Evolutionary conservation across 2,113 vertebrate species (phyloP).

Genomic region (Anser cygnoides): DNA sequence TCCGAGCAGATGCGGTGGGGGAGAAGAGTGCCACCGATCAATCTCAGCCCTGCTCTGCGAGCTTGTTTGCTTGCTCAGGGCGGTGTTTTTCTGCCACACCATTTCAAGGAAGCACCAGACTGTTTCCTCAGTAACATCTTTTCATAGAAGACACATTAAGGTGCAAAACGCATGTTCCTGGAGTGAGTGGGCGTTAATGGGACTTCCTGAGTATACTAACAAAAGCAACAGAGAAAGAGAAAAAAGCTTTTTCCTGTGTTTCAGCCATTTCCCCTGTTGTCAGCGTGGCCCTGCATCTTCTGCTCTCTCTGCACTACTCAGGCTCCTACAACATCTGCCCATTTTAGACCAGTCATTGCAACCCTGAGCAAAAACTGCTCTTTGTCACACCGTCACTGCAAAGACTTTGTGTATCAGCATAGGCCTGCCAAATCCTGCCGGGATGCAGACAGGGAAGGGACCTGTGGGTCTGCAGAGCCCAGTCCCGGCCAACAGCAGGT

Average conservation of each 20-base stretch:
- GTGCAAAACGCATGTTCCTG: constrained; percentile 55
- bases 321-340: neutral
- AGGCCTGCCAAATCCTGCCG: neutral
- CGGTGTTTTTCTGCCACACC: neutral
- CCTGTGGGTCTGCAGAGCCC: neutral
- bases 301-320: neutral
- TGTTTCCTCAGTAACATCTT: constrained; percentile 40
- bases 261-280: neutral
- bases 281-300: neutral
- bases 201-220: constrained; percentile 50
- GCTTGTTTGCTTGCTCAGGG: constrained; percentile 27
- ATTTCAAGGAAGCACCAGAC: constrained; percentile 55
- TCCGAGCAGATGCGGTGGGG: constrained; percentile 23
- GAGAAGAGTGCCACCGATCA: constrained; percentile 43
- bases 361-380: neutral
- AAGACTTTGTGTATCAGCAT: accelerated
- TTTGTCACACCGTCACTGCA: neutral
- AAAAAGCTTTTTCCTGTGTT: neutral
- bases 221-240: constrained; percentile 26
- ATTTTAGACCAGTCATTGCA: neutral
- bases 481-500: neutral
- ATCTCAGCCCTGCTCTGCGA: neutral
- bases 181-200: constrained; percentile 65
- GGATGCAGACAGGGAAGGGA: neutral
- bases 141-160: constrained; percentile 63